phyloP scores from a whole-genome alignment of 2,888 invertebrate genomes.

The Trichogramma evanescens region DNA sequence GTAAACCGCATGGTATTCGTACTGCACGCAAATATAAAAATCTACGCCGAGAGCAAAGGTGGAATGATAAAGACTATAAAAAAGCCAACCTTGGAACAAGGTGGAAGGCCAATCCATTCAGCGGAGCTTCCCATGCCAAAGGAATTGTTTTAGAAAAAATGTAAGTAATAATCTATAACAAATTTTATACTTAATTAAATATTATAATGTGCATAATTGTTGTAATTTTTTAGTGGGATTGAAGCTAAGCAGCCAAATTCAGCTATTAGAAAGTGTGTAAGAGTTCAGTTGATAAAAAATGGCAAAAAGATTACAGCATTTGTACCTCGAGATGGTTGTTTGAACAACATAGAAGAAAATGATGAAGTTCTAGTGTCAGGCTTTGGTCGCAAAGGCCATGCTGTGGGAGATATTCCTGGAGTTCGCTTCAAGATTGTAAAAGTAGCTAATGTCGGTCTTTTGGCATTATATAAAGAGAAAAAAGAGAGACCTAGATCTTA shows the following conservation, averaged over 20 bases:
- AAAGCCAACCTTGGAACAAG: constrained; percentile 99
- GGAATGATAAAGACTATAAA: constrained; percentile 99
- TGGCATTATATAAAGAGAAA: constrained; percentile 99
- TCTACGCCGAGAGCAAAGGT: constrained; percentile 94
- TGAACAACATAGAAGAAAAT: constrained; percentile 99
- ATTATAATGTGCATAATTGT: not conserved
- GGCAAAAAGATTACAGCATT: constrained; percentile 99
- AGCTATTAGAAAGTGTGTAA: constrained; percentile 97
- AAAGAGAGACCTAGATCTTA: constrained; percentile 99
- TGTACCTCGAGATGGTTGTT: constrained; percentile 98
- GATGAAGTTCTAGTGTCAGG: constrained; percentile 99
- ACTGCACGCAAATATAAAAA: constrained; percentile 98
- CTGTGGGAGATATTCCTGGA: constrained; percentile 99
- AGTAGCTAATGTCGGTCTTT: constrained; percentile 96
- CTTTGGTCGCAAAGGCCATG: constrained; percentile 99
- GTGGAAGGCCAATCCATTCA: constrained; percentile 99
- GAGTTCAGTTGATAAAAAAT: constrained; percentile 98
- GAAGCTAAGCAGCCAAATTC: constrained; percentile 99
- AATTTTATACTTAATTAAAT: not conserved
- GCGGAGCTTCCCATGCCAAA: constrained; percentile 99
- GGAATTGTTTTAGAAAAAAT: constrained; percentile 99
- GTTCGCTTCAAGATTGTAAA: constrained; percentile 93
- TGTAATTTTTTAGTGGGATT: constrained; percentile 71
- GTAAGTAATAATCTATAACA: constrained; percentile 60
- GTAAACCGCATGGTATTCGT: constrained; percentile 98